A percentile compares a stretch with the other conserved stretches of the same genome.
These are phyloP conservation scores for Nibea albiflora DNA, from an alignment of 2,113 vertebrate genomes.

Conservation along the genomic window DNA sequence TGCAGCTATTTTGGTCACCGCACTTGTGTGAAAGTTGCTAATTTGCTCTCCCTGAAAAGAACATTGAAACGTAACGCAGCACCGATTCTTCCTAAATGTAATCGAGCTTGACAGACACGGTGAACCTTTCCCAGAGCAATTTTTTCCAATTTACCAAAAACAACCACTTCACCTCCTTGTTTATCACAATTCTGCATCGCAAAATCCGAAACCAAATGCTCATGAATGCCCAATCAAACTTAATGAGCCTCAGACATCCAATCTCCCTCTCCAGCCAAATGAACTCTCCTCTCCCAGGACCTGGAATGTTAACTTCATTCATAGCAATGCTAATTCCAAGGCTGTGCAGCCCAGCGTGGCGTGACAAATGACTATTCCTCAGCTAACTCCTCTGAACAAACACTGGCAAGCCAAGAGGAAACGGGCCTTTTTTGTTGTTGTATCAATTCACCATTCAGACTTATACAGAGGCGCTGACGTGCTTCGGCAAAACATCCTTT, in stretches of 20 bases:
- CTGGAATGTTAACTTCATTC: conserved; percentile 64
- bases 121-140: conserved; percentile 24
- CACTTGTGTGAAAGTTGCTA: not conserved
- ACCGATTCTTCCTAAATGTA: conserved; percentile 12
- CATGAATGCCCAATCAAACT: conserved; percentile 62
- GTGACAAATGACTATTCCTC: conserved; percentile 76
- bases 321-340: conserved; percentile 64
- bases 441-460: conserved; percentile 42
- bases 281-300: conserved; percentile 48
- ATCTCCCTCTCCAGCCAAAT: conserved; percentile 53
- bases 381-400: conserved; percentile 67
- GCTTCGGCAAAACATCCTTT: not conserved
- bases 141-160: conserved; percentile 36
- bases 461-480: not conserved
- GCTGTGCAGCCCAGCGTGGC: conserved; percentile 50
- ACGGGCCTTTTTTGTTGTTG: conserved; percentile 19
- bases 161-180: conserved; percentile 28
- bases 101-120: conserved; percentile 23
- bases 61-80: not conserved
- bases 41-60: not conserved
- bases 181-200: conserved; percentile 35
- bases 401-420: conserved; percentile 58
- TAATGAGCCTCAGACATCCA: conserved; percentile 63
- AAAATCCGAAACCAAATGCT: conserved; percentile 50
- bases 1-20: not conserved